Conservation (phyloP, 1,140 invertebrate species). For the Heliconius melpomene region DNA sequence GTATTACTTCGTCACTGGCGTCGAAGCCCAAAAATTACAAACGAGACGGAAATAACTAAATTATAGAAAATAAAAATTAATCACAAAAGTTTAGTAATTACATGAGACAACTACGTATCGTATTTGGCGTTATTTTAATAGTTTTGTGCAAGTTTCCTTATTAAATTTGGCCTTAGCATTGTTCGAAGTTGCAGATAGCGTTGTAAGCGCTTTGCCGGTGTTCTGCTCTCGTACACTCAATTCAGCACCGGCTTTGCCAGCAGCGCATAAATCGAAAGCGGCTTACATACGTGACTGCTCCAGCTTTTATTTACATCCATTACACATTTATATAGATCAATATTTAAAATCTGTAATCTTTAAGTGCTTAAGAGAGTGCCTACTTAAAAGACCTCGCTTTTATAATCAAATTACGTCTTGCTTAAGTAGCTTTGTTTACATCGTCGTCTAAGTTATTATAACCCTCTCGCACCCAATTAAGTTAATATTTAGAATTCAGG, state of each 20-base stretch:
- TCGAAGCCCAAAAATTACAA: background rate
- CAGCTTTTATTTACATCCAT: conserved; percentile 47
- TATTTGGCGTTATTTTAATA: conserved; percentile 14
- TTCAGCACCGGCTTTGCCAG: conserved; percentile 47
- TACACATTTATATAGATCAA: conserved; percentile 19
- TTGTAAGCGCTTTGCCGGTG: conserved; percentile 47
- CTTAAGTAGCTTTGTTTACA: conserved; percentile 23
- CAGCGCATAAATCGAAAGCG: conserved; percentile 54
- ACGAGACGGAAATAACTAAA: background rate
- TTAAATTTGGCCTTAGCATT: conserved; percentile 32
- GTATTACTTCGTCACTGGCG: conserved; percentile 34
- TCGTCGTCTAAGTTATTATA: conserved; percentile 12
- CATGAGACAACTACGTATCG: background rate
- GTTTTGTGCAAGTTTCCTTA: conserved; percentile 22
- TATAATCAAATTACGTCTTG: conserved; percentile 5
- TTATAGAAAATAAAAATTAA: background rate
- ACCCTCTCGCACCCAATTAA: conserved; percentile 37
- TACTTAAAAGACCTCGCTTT: conserved; percentile 4
- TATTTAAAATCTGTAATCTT: background rate
- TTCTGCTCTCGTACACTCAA: conserved; percentile 47
- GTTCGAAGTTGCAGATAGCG: conserved; percentile 34
- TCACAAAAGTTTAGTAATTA: background rate
- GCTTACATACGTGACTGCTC: conserved; percentile 55
- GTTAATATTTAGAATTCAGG: conserved; percentile 46
- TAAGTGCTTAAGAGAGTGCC: background rate